phyloP scores from a whole-genome alignment of 2,888 invertebrate species.

The Lypha dubia region DNA sequence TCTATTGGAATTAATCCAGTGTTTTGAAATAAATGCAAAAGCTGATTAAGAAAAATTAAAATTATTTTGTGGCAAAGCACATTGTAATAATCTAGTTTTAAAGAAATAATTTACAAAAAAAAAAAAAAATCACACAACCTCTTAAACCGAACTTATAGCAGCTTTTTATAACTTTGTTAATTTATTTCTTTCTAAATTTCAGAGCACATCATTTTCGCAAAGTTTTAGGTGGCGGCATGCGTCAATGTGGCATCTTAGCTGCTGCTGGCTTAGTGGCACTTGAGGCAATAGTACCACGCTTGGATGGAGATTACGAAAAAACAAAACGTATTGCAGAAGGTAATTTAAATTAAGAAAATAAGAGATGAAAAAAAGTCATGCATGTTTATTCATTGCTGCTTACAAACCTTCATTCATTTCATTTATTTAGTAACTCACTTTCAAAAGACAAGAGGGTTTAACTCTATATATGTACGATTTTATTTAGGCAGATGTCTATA shows the following conservation, averaged over 20 bases:
- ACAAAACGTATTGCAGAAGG: constrained; percentile 88
- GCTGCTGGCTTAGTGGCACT: constrained; percentile 94
- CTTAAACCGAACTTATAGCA: no score
- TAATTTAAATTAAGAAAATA: constrained; percentile 77
- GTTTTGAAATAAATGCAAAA: no score
- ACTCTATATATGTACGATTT: neutral
- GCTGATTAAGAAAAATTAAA: no score
- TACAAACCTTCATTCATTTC: constrained; percentile 1
- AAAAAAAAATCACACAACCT: no score
- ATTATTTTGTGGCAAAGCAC: no score
- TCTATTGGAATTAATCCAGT: no score
- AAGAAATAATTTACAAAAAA: no score
- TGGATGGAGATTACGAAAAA: constrained; percentile 90
- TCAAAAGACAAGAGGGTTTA: neutral
- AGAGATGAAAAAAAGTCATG: constrained; percentile 34
- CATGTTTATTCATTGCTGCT: neutral
- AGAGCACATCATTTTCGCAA: constrained; percentile 93
- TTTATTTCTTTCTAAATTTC: constrained; percentile 24
- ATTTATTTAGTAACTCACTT: constrained; percentile 33
- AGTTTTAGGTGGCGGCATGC: constrained; percentile 96
- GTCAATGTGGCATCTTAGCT: constrained; percentile 95
- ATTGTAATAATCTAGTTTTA: no score
- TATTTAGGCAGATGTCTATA: constrained; percentile 12
- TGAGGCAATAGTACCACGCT: constrained; percentile 89
- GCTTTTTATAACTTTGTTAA: neutral